Base-by-base conservation (phyloP, 2,888 invertebrate genomes). In the Polymixis lichenea region DNA sequence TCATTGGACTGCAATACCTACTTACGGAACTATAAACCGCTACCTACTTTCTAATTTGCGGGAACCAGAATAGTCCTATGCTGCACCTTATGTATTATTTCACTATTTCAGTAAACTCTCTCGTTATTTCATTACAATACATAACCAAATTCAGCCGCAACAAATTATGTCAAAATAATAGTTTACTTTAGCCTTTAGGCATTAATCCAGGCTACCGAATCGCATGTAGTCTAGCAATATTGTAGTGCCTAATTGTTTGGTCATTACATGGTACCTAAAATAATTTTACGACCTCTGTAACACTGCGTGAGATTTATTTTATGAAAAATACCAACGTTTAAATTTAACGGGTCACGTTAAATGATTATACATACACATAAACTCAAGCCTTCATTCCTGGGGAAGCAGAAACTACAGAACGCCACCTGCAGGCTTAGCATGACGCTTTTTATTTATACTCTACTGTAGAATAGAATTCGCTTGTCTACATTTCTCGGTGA, bases 171-270 rank as follows among this genome's bases (percentile, higher is more conserved):
- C 17, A 53, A 38, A 19, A 64, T 46, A 46, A 55, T 56, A 58
- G 38, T 65, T 74, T 25, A 77, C 8, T 68, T 56, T 25, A 49
- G n/a, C 15, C 1, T 65, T 67, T 72, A 72, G 32, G 32, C 32
- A 61, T 22, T 68, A 11, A 3, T 66, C 32, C 70, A 78, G 62
- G 17, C 25, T 72, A 65, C 64, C 17, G 61, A 67, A 61, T 88
- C 56, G 87, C 85, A 83, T 88, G 85, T 80, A 65, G 19, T n/a
- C 46, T 32, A 72, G 75, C 67, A 65, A 72, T 87, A 85, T 72
- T 74, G 76, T 72, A 67, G 25, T 69, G 62, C 43, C 76, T 83
- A 88, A 85, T 80, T 82, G 76, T 78, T 85, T 61, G 70, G 64
- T 55, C 66, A 80, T 82, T 77, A 84, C 76, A 77, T 64, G 75